Conservation (phyloP, 2,113 vertebrate species). For the Girardinichthys multiradiatus region DNA sequence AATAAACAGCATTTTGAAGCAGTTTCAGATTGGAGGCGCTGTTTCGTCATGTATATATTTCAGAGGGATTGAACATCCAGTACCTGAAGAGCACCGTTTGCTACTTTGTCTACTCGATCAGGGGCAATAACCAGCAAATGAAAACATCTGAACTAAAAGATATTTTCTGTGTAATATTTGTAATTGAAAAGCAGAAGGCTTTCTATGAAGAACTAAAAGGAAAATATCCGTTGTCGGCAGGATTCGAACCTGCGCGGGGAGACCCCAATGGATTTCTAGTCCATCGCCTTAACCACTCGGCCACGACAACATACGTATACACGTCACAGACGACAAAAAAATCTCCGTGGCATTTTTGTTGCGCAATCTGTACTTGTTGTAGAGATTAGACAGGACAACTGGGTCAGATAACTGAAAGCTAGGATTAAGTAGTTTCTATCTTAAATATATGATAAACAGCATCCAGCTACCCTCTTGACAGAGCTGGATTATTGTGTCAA, state of each 20-base stretch:
- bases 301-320: constrained; percentile 61
- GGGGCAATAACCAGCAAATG: not conserved
- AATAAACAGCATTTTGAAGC: no score
- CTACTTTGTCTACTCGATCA: not conserved
- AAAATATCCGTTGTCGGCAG: constrained; percentile 88
- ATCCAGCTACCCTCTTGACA: not conserved
- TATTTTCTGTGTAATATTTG: not conserved
- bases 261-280: constrained; percentile 95
- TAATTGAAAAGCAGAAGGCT: no score
- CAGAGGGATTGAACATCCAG: constrained; percentile 75
- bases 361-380: no score
- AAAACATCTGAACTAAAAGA: no score
- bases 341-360: no score
- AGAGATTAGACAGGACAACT: no score
- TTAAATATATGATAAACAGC: not conserved
- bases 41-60: not conserved
- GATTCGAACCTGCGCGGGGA: constrained; percentile 97
- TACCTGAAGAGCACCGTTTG: not conserved
- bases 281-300: constrained; percentile 88
- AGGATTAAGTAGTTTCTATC: not conserved
- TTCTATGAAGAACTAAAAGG: no score
- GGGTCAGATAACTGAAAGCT: not conserved
- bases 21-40: not conserved
- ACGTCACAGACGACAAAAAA: no score
- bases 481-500: not conserved